Evolutionary conservation across 2,113 vertebrate genomes (phyloP), one percentile per base, ranked within the genome.

Genomic region (Nematolebias whitei): DNA sequence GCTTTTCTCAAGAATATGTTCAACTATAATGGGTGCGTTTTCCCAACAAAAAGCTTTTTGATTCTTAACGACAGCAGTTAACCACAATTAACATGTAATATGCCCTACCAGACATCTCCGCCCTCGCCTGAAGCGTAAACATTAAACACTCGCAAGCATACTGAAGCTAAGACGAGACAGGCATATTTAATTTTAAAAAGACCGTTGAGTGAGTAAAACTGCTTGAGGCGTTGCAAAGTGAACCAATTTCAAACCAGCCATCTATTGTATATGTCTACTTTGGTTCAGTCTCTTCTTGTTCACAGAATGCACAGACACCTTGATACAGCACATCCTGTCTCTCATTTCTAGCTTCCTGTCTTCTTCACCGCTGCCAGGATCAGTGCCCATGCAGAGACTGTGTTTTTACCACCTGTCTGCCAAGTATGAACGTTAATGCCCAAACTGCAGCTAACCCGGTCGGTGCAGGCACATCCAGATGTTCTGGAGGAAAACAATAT

Each of bases 51-150:
- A 2, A 20, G 32, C n/a, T 59, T 49, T 49, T 8, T 26, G 23
- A 65, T 32, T 35, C 24, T 24, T 60, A 71, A 62, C 19, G 65
- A 52, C 58, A 57, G 48, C 44, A 68, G 68, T 82, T 53, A 67
- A 62, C 53, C 50, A 69, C 45, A 51, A 74, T 71, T 71, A 53
- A 76, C 44, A 54, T 65, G 58, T n/a, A 45, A 38, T 63, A 60
- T 35, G 23, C 53, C 44, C 53, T 22, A 66, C 32, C 50, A 82
- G 67, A 65, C 56, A 77, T 52, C 47, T 76, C 63, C 63, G 61
- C 70, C 70, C 41, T 71, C n/a, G 73, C 70, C 78, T 78, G 60
- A 61, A 86, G 76, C 73, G 64, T 68, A 75, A 74, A 78, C 55
- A 43, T 65, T 52, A 56, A 22, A 71, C n/a, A 32, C 64, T 9